Evolutionary conservation across 2,888 invertebrate genomes (phyloP).

Genomic region (Pediacus dermestoides): DNA sequence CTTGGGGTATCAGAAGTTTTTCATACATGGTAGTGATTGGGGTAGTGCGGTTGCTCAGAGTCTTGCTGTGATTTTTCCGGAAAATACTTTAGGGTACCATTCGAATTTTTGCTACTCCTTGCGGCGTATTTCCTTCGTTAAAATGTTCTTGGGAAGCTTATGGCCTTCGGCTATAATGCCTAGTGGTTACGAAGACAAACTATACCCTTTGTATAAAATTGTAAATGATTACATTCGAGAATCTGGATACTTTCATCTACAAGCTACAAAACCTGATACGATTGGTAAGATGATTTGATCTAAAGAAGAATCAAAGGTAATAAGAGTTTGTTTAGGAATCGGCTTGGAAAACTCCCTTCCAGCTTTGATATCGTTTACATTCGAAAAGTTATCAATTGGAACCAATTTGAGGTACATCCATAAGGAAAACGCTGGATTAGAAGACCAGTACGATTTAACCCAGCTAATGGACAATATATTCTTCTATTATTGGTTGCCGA

Average conservation of each 20-base stretch:
- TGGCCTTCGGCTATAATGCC: constrained; percentile 40
- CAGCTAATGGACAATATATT: constrained; percentile 70
- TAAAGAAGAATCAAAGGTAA: constrained; percentile 6
- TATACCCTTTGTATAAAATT: constrained; percentile 51
- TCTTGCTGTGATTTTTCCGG: constrained; percentile 63
- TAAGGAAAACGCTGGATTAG: constrained; percentile 62
- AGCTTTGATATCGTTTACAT: constrained; percentile 80
- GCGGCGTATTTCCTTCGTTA: constrained; percentile 4
- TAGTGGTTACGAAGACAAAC: constrained; percentile 41
- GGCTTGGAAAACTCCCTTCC: constrained; percentile 71
- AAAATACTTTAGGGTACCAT: constrained; percentile 56
- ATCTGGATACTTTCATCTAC: constrained; percentile 19
- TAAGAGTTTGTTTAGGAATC: constrained; percentile 52
- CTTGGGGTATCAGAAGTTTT: constrained; percentile 64
- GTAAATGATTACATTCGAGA: constrained; percentile 14
- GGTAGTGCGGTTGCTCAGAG: constrained; percentile 62
- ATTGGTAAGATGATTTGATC: constrained; percentile 15
- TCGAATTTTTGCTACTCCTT: constrained; percentile 51
- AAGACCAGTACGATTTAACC: constrained; percentile 62
- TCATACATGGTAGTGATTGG: constrained; percentile 81
- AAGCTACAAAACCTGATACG: constrained; percentile 24
- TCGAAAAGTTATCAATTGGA: constrained; percentile 82
- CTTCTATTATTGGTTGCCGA: constrained; percentile 69
- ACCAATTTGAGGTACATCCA: constrained; percentile 54
- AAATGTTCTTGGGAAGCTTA: constrained; percentile 1